Base-by-base conservation (phyloP, 2,113 vertebrate genomes). In the Calidris pugnax region DNA sequence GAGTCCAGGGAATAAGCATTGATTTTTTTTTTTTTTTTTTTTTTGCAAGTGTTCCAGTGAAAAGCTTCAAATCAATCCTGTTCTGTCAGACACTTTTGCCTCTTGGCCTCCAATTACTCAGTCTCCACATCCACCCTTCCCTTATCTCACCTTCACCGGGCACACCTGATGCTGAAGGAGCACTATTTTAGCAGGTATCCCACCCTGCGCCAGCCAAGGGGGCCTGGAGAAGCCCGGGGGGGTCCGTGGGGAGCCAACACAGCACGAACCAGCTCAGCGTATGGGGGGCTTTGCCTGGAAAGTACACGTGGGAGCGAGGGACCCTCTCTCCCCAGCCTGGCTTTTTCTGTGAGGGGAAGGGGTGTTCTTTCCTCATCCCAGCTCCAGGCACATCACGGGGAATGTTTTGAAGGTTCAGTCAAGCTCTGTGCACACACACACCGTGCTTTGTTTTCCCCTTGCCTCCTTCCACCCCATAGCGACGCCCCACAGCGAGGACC, bases 1-100 rank as follows among this genome's bases (percentile, higher is more conserved):
- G 39, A 72, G 93, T 90, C 96, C 85, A 90, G 95, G 95, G 94
- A 97, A 94, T 93, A 95, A 85, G 89, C 63, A 97, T 97, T 69
- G 97, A 97, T 97, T 97, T 93, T 77, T 87, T 73, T 74, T 72
- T 47, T 47, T 73, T 72, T 87, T 64, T 77, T 94, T 84, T 82
- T 94, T 91, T 60, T 79, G 60, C 94, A 93, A 95, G 85, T 37
- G 93, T 71, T 97, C 89, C 95, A 95, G 64, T 96, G 94, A 96
- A 97, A 97, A 95, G 91, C 93, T 95, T 92, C 68, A 62, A 95
- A 97, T 97, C 97, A 96, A 94, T 95, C 97, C 88, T 94, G 77
- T 91, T 93, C 77, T 87, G 94, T 91, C 97, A 92, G 60, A 83
- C 45, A 80, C 91, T 94, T 87, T 83, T 89, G 86, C 94, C 95